phyloP scores from a whole-genome alignment of 1,140 invertebrate genomes.

The Drosophila bifasciata region DNA sequence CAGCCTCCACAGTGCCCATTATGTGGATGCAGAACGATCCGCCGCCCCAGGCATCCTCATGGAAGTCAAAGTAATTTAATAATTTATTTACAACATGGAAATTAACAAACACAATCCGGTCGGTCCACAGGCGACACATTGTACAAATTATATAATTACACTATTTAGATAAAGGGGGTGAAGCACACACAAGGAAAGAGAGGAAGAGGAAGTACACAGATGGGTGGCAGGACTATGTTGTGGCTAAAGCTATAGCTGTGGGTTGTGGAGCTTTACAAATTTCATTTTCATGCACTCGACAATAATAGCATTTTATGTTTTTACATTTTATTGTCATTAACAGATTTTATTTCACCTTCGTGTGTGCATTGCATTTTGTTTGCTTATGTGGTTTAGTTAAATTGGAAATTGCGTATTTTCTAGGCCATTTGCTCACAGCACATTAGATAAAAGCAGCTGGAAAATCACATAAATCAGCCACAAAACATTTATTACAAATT shows the following conservation, averaged over 20 bases:
- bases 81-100: conserved; percentile 69
- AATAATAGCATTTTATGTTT: conserved; percentile 57
- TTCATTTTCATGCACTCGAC: conserved; percentile 45
- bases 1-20: conserved; percentile 4
- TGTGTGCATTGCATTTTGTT: conserved; percentile 15
- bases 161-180: conserved; percentile 13
- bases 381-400: conserved; percentile 33
- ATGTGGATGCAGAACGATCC: conserved; percentile 19
- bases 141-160: conserved; percentile 48
- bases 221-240: not conserved
- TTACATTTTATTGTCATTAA: conserved; percentile 65
- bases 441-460: conserved; percentile 46
- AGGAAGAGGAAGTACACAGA: not conserved
- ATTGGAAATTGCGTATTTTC: conserved; percentile 35
- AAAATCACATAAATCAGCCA: conserved; percentile 42
- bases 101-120: conserved; percentile 52
- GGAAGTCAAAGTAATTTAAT: conserved; percentile 60
- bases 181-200: too few species aligned
- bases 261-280: conserved; percentile 42
- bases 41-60: not conserved
- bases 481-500: conserved; percentile 35
- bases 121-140: conserved; percentile 35
- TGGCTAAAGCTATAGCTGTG: too few species aligned
- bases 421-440: conserved; percentile 35
- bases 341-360: conserved; percentile 34